These are phyloP conservation scores for Catocala sponsa DNA, from an alignment of 2,888 invertebrate genomes.

Conservation along the genomic window DNA sequence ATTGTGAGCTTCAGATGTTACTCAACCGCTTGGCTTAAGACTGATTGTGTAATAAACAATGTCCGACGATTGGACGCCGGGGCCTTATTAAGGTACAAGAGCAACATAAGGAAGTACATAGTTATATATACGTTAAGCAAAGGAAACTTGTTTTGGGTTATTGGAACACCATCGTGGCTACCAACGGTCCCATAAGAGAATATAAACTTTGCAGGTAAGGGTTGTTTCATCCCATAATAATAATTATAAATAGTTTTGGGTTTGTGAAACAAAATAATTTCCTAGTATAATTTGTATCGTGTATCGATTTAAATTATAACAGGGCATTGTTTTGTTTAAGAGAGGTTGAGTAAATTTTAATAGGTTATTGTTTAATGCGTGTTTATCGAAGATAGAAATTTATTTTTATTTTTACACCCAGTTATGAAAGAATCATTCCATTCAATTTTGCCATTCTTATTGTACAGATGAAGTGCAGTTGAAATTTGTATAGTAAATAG, in stretches of 20 bases:
- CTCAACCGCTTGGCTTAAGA: conserved; percentile 21
- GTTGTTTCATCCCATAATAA: conserved; percentile 11
- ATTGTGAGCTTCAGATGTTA: conserved; percentile 33
- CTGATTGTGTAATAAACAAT: conserved; percentile 33
- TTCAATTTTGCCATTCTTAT: no score
- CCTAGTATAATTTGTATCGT: neutral
- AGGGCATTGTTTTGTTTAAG: no score
- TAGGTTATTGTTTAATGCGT: no score
- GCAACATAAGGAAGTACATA: neutral
- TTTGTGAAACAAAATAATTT: neutral
- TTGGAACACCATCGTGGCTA: conserved; percentile 7
- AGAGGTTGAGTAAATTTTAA: no score
- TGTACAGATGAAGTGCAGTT: no score
- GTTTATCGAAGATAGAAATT: no score
- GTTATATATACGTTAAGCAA: conserved; percentile 2
- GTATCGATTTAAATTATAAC: no score
- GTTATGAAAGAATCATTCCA: no score
- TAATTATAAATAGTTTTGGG: neutral
- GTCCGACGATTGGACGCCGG: conserved; percentile 8
- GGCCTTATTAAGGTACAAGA: conserved; percentile 17
- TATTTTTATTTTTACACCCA: no score
- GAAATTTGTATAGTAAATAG: no score
- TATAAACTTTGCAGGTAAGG: conserved; percentile 12
- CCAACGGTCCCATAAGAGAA: conserved; percentile 12
- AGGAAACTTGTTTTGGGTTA: conserved; percentile 13